Percentiles rank a stretch among this genome's conserved stretches.
phyloP scores from a whole-genome alignment of 64 coral and sea anemone genomes.

The Hydrozoanthus tunicans region DNA sequence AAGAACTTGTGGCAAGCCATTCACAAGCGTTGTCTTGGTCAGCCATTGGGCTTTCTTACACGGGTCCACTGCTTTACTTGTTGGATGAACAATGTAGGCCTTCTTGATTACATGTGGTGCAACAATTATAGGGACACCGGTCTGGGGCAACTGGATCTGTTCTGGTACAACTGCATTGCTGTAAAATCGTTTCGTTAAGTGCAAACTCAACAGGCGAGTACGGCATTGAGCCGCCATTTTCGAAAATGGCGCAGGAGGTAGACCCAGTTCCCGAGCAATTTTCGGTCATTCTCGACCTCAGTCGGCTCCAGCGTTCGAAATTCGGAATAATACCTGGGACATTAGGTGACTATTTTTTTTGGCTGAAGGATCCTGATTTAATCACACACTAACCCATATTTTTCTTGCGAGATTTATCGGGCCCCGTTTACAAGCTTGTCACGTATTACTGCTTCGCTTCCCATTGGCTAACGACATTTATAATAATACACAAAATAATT shows the following conservation, averaged over 20 bases:
- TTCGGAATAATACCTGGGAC: not conserved
- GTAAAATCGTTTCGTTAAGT: constrained; percentile 34
- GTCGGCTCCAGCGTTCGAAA: not conserved
- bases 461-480: too few relatives aligned
- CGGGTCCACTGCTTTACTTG: constrained; percentile 56
- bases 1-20: constrained; percentile 60
- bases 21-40: constrained; percentile 63
- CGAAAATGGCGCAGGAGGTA: not conserved
- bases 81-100: constrained; percentile 84
- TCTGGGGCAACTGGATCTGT: constrained; percentile 62
- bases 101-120: constrained; percentile 83
- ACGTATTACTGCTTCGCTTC: too few relatives aligned
- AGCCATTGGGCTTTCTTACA: constrained; percentile 78
- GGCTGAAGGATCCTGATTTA: too few relatives aligned
- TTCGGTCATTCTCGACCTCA: not conserved
- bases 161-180: constrained; percentile 11
- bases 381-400: too few relatives aligned
- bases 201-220: not conserved
- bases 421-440: not conserved
- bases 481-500: too few relatives aligned
- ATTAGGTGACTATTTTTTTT: too few relatives aligned
- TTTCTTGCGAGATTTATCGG: too few relatives aligned
- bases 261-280: not conserved
- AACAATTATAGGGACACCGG: constrained; percentile 81
- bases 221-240: constrained; percentile 58